Evolutionary conservation across 2,888 invertebrate species (phyloP).

Genomic region (Pyrochroa serraticornis): DNA sequence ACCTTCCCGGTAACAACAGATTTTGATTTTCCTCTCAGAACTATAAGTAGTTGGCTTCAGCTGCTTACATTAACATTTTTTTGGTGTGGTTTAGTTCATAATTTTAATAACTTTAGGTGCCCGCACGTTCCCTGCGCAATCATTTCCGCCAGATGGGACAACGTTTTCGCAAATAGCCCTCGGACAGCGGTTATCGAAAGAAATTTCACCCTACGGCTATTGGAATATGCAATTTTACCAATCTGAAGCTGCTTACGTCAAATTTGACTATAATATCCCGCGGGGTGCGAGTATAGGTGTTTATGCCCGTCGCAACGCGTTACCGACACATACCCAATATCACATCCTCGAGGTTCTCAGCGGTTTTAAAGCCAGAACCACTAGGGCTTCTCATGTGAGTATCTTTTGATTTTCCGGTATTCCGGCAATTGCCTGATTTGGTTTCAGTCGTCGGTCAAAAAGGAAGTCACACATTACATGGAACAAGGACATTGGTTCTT

Average conservation of each 20-base stretch:
- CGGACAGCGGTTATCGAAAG: slow-evolving; percentile 85
- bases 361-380: slow-evolving; percentile 85
- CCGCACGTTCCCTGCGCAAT: slow-evolving; percentile 86
- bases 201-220: slow-evolving; percentile 92
- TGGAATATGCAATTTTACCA: slow-evolving; percentile 98
- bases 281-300: slow-evolving; percentile 92
- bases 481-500: slow-evolving; percentile 97
- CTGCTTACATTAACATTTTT: slow-evolving; percentile 7
- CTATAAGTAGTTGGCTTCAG: slow-evolving; percentile 11
- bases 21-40: too few species aligned
- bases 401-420: neutral
- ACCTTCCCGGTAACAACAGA: too few species aligned
- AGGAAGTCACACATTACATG: slow-evolving; percentile 93
- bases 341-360: slow-evolving; percentile 93
- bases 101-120: slow-evolving; percentile 65
- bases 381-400: slow-evolving; percentile 87
- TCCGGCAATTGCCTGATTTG: neutral
- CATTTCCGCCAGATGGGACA: slow-evolving; percentile 91
- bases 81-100: neutral
- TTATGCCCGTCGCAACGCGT: slow-evolving; percentile 90
- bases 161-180: slow-evolving; percentile 89
- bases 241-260: slow-evolving; percentile 90
- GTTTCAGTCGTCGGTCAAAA: slow-evolving; percentile 79
- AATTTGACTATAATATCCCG: slow-evolving; percentile 93
- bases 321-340: slow-evolving; percentile 96